Percentiles rank a stretch among this genome's conserved stretches.
Conservation (phyloP, 2,888 invertebrate species). For the Plutella xylostella region DNA sequence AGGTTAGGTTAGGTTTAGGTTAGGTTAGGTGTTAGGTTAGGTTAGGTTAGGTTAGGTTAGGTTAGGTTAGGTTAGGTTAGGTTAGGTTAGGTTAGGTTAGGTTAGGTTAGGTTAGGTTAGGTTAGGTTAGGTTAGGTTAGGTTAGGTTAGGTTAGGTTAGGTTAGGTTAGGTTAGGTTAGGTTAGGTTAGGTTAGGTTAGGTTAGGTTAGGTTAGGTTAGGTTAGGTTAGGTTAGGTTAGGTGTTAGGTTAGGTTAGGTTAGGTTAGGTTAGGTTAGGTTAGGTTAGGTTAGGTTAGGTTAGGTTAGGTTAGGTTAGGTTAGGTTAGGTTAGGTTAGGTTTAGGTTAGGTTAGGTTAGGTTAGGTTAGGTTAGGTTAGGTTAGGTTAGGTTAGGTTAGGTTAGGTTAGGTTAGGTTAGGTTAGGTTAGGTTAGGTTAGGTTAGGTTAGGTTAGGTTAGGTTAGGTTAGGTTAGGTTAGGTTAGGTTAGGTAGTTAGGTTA, state of each 20-base stretch:
- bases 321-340: background rate
- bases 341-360: background rate
- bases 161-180: background rate
- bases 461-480: slow-evolving; percentile 1
- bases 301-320: slow-evolving; percentile 1
- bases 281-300: slow-evolving; percentile 1
- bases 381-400: slow-evolving; percentile 1
- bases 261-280: slow-evolving; percentile 1
- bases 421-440: slow-evolving; percentile 1
- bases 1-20: no score
- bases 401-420: slow-evolving; percentile 1
- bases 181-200: slow-evolving; percentile 1
- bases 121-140: background rate
- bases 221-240: slow-evolving; percentile 1
- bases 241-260: slow-evolving; percentile 1
- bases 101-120: background rate
- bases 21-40: no score
- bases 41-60: no score
- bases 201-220: slow-evolving; percentile 1
- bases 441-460: slow-evolving; percentile 1
- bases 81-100: no score
- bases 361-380: slow-evolving; percentile 1
- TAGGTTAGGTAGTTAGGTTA: background rate
- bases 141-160: background rate
- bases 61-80: no score